Evolutionary conservation across 2,888 invertebrate species (phyloP), one percentile per base, ranked within the genome.

Genomic region (Syritta pipiens): DNA sequence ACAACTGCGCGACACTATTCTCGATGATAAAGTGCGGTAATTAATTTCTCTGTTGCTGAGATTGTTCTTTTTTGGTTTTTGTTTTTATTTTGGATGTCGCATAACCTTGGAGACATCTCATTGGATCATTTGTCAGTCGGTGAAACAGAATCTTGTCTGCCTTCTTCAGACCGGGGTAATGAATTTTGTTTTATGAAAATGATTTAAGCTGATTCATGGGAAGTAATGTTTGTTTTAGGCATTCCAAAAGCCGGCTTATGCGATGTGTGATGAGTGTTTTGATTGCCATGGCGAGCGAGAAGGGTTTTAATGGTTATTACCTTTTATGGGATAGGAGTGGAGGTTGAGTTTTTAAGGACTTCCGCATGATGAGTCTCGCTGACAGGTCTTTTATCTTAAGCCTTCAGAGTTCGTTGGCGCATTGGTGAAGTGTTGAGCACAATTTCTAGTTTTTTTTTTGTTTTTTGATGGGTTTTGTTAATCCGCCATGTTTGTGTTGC

Each of bases 281-380:
- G 46, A 65, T 42, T 51, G 46, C 20, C 42, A 42, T 44, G 26
- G 37, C 12, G 37, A 46, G 9, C 9, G 17, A 3, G 37, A 53
- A 72, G 65, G 65, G 72, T 35, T 67, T 65, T 67, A 35, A 65
- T 65, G 60, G 51, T 65, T 65, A 59, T 65, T 53, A 26, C 65
- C 48, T 32, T 71, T 65, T 63, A 46, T 48, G 59, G 37, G 37
- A 19, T 20, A 53, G 32, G 44, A 55, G 57, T 77, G 72, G 65
- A 30, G 30, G 59, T 40, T 32, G 5, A 17, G 6, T 5, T 9
- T 44, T 65, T 53, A 60, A 77, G 77, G 46, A 77, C 72, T 77
- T 77, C 77, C 77, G 68, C 32, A 44, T 19, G 49, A 10, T 22
- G 7, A 4, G 48, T 55, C 14, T 44, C 10, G 17, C 20, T 59